phyloP scores from a whole-genome alignment of 92 coral and sea anemone species.

The Palythoa grandis region DNA sequence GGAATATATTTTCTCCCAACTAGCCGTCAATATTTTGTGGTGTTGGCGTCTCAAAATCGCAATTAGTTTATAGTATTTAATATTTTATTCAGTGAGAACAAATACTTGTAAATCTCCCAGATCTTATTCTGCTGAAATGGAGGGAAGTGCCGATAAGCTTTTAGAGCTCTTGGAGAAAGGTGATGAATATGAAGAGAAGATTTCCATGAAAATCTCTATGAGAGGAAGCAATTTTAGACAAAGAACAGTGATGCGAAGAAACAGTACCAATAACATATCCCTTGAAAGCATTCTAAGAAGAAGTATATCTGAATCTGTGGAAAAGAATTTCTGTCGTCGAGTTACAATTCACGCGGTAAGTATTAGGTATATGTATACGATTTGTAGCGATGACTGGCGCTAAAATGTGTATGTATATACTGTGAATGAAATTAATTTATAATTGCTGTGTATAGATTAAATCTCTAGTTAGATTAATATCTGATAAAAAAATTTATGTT shows the following conservation, averaged over 20 bases:
- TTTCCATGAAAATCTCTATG: background rate
- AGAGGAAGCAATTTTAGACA: background rate
- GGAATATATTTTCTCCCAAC: too few relatives aligned
- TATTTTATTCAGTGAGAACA: background rate
- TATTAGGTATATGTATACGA: background rate
- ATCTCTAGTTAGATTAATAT: background rate
- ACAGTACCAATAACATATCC: constrained; percentile 16
- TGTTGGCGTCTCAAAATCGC: too few relatives aligned
- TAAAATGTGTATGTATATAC: background rate
- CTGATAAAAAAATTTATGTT: background rate
- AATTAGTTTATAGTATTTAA: too few relatives aligned
- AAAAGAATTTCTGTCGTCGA: constrained; percentile 63
- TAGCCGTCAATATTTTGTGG: too few relatives aligned
- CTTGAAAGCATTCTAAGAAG: constrained; percentile 61
- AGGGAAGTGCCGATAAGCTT: constrained; percentile 15
- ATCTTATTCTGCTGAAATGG: background rate
- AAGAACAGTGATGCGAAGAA: background rate
- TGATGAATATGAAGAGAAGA: background rate
- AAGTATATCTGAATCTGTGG: constrained; percentile 83
- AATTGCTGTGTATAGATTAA: background rate
- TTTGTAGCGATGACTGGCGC: background rate
- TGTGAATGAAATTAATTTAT: background rate
- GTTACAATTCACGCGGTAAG: constrained; percentile 76
- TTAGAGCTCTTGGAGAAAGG: constrained; percentile 3
- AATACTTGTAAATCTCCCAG: background rate